Base-by-base conservation (phyloP, 1,140 invertebrate genomes). In the Batillaria attramentaria region DNA sequence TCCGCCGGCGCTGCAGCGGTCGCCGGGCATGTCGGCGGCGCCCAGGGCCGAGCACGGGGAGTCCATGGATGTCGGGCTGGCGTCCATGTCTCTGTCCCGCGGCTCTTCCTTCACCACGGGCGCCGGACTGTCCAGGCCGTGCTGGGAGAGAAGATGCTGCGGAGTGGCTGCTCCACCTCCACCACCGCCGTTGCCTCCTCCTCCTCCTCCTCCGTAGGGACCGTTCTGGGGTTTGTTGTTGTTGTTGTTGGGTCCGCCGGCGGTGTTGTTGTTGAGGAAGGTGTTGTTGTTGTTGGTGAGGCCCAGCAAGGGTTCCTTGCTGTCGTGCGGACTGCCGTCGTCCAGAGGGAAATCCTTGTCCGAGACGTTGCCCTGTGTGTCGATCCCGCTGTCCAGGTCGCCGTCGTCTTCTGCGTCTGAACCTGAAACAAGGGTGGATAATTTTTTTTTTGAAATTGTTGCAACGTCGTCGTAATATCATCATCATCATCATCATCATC, bases 391-490 rank as follows among this genome's bases (percentile, higher is more conserved):
- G 66, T 90, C 88, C 50, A 87, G 80, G 57, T 87, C 86, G 37
- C 85, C 85, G 54, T 88, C 87, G 80, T 89, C 87, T 72, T 89
- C 83, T 70, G 85, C 76, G 80, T 87, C 92, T 86, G 92, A 87
- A 50, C 84, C 86, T 84, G 82, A 16, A 70, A 57, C 13, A 37
- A 5, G 46, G 46, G 10, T 24, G 24, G 46, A 13, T 13, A 10
- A 50, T 13, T 24, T 24, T 10, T 50, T 10, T 13, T 10, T 24
- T 50, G 46, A 50, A 10, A 10, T 50, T 10, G 24, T 24, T 24
- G 24, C 24, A 50, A 50, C 24, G 10, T 50, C 46, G 46, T 10
- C 24, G 10, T 50, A 8, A 20, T 10, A 28, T n/a, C 5, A 69
- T 6, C 20, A 13, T 6, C 66, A 69, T 35, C 13, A 33, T 69